Evolutionary conservation across 1,140 invertebrate species (phyloP).

Genomic region (Adoxophyes honmai): DNA sequence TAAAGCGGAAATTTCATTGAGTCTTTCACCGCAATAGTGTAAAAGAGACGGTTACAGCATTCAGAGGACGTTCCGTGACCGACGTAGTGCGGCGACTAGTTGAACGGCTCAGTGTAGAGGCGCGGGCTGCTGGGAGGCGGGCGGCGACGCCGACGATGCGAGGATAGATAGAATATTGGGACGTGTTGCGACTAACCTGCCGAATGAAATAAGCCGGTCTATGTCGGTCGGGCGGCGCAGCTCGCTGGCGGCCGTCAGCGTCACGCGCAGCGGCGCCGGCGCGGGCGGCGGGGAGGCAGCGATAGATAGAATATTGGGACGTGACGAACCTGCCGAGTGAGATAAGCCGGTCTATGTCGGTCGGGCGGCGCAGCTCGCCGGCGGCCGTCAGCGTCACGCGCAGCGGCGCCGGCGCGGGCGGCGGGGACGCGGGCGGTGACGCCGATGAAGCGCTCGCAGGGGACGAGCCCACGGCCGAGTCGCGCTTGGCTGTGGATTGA

Average conservation of each 20-base stretch:
- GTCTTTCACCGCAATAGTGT: too few relatives aligned
- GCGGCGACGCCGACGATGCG: too few relatives aligned
- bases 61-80: too few relatives aligned
- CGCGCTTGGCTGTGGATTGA: constrained; percentile 33
- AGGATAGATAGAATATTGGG: too few relatives aligned
- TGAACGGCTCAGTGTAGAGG: too few relatives aligned
- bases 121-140: too few relatives aligned
- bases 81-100: too few relatives aligned
- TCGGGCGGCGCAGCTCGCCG: constrained; percentile 27
- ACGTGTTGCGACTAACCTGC: constrained; percentile 32
- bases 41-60: too few relatives aligned
- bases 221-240: constrained; percentile 38
- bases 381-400: constrained; percentile 35
- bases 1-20: too few relatives aligned
- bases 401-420: constrained; percentile 25
- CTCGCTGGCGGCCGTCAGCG: constrained; percentile 33
- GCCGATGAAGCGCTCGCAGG: constrained; percentile 18
- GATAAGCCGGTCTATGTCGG: constrained; percentile 52
- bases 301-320: not conserved
- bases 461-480: constrained; percentile 58
- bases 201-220: constrained; percentile 48
- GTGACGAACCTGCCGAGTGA: constrained; percentile 42
- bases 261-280: constrained; percentile 28
- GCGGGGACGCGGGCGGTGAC: constrained; percentile 48
- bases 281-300: constrained; percentile 36